Base-by-base conservation (phyloP, 2,888 invertebrate species). In the Meteorus cinctellus region DNA sequence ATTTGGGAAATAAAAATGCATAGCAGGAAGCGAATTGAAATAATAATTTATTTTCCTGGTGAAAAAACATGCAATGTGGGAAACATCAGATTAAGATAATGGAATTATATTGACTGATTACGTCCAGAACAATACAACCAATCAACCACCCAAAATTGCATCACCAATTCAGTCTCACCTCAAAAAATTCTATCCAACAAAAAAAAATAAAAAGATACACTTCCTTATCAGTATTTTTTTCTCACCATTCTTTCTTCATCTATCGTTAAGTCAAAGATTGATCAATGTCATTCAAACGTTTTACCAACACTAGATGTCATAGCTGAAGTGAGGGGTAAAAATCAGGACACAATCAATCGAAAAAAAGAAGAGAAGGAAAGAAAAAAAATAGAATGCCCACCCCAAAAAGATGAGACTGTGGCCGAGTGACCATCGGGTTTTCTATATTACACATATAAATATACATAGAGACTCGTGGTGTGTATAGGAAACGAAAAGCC, bases 401-500 rank as follows among this genome's bases (percentile, higher is more conserved):
- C 41, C 41, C 41, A 55, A 55, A 55, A 19, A 55, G 19, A 55
- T 55, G 8, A 55, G 6, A 55, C 19, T 55, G 55, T 55, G 48
- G 48, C 55, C 19, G 19, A 55, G 19, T 55, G 55, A 55, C 55
- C 55, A 55, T 24, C 19, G 55, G 55, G 8, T 55, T 19, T 19
- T 55, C 48, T 48, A 48, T n/a, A 48, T 48, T n/a, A 48, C n/a
- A 48, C 48, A 55, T 24, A 55, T 19, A 24, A n/a, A 55, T n/a
- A 48, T 19, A 55, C 55, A 19, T 24, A 10, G 8, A 55, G 1
- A 24, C n/a, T 10, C 19, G 16, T 31, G 62, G 55, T 55, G 19
- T 19, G 19, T 55, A 48, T n/a, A 55, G 55, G 19, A 55, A 55
- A 55, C 55, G 55, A 55, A 55, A 55, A 55, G 55, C 55, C 55